Evolutionary conservation across 2,888 invertebrate genomes (phyloP), one percentile per base, ranked within the genome.

Genomic region (Drosophila mettleri): DNA sequence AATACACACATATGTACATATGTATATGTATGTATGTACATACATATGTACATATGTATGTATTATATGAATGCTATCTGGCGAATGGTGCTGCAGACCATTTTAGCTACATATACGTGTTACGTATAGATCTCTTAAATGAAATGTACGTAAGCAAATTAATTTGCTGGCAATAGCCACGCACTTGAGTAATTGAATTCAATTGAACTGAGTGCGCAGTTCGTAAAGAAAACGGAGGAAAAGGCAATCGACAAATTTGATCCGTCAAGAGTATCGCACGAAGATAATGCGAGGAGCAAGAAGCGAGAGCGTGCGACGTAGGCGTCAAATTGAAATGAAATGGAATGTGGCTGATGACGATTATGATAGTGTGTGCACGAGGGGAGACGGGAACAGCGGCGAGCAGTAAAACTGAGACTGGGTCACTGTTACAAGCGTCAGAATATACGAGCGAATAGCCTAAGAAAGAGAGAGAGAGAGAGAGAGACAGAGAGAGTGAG

Each of bases 401-500:
- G 27, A 36, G 12, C 27, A 24, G 34, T 53, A 45, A 65, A 34
- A 58, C 62, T 53, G 80, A 87, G 89, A 91, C 91, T 90, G 89
- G 90, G 90, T 90, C 90, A 90, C 90, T 90, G 90, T 90, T 91
- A 91, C 90, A 77, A 86, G 78, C 83, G 69, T 70, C 76, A 82
- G 83, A 85, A 76, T 69, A 62, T 59, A 62, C 57, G 53, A 64
- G 52, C 51, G 46, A 64, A 62, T 65, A 59, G 63, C 61, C 73
- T 54, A 49, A 55, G 48, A n/a, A 31, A 60, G 60, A 53, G 5
- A 38, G 18, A 14, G 9, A 29, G 27, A 29, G 58, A 24, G 10
- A 8, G 52, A 18, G 52, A n/a, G 27, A 43, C n/a, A 22, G 48
- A 45, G 9, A 27, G 9, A 46, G 45, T 16, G 18, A 45, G 16